Evolutionary conservation across 2,888 invertebrate species (phyloP).

Genomic region (Acanthosepion esculentum): DNA sequence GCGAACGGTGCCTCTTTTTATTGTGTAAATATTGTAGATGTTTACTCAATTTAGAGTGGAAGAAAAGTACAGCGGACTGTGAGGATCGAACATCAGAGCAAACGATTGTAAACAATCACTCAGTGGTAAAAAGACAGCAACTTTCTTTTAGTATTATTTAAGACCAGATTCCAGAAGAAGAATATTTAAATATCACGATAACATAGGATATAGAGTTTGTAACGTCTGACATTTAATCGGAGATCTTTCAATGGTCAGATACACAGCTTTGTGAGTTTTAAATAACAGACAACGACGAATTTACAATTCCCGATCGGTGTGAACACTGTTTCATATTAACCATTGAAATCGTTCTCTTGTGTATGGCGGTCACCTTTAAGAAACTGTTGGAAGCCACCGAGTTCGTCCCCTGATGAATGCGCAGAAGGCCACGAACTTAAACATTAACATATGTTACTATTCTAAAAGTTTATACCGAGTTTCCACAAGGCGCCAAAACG

Average conservation of each 20-base stretch:
- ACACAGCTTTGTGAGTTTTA: neutral
- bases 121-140: neutral
- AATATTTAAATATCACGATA: neutral
- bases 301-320: neutral
- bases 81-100: neutral
- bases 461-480: neutral
- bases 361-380: neutral
- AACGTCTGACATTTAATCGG: neutral
- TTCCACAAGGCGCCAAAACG: neutral
- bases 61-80: too few species aligned
- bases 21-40: too few species aligned
- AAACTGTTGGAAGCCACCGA: neutral
- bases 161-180: neutral
- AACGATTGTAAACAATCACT: neutral
- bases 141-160: neutral
- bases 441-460: conserved; percentile 4
- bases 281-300: neutral
- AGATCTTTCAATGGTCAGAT: neutral
- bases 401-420: neutral
- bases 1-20: too few species aligned
- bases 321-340: neutral
- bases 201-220: neutral
- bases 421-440: neutral
- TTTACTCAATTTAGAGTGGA: too few species aligned
- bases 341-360: neutral